Evolutionary conservation across 2,113 vertebrate species (phyloP).

Genomic region (Budorcas taxicolor): DNA sequence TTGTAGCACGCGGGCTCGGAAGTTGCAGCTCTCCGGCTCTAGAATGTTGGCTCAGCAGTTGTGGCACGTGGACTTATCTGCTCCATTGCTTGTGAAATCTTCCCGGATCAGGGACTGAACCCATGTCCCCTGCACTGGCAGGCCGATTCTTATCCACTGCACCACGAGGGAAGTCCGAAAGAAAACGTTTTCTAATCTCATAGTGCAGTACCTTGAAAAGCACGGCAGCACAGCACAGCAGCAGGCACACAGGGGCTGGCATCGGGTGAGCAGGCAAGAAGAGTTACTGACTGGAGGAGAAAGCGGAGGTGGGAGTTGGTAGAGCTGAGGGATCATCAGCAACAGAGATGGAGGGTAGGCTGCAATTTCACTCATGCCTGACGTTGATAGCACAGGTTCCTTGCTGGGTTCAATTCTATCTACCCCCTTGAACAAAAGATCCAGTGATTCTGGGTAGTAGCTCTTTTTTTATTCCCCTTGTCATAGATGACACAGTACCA

Average conservation of each 20-base stretch:
- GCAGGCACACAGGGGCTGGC: neutral
- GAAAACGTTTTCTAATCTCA: neutral
- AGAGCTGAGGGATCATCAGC: neutral
- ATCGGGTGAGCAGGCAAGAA: neutral
- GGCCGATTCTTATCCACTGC: neutral
- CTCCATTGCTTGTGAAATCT: neutral
- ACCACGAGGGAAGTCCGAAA: neutral
- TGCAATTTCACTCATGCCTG: neutral
- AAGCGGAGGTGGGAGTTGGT: neutral
- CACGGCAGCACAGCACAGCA: neutral
- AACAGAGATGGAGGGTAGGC: neutral
- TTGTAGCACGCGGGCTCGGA: fast-evolving
- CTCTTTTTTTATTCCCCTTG: neutral
- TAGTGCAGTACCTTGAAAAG: neutral
- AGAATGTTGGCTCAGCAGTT: neutral
- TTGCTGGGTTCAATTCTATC: neutral
- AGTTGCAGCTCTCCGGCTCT: neutral
- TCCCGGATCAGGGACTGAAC: neutral
- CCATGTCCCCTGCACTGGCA: neutral
- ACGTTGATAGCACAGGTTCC: neutral
- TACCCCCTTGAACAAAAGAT: neutral
- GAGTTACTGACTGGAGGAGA: neutral
- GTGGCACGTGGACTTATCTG: neutral
- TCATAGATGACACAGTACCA: neutral
- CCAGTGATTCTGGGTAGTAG: neutral